phyloP scores from a whole-genome alignment of 2,113 vertebrate species.

The Callithrix jacchus region DNA sequence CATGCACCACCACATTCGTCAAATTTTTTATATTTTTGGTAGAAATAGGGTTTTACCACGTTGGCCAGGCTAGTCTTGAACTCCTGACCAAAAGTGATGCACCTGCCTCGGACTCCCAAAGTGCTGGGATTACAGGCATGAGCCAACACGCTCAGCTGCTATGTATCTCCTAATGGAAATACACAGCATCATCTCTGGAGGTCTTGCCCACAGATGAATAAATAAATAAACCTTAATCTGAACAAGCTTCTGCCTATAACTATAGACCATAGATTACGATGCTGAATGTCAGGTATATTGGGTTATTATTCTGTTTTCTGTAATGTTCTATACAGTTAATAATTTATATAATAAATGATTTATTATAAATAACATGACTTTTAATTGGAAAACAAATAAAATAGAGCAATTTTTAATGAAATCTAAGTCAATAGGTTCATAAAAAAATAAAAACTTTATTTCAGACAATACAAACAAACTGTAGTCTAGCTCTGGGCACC shows the following conservation, averaged over 20 bases:
- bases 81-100: too few relatives aligned
- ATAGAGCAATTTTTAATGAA: not conserved
- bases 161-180: not conserved
- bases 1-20: too few relatives aligned
- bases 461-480: not conserved
- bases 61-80: too few relatives aligned
- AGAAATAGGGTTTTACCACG: too few relatives aligned
- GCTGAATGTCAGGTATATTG: not conserved
- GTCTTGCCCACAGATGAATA: not conserved
- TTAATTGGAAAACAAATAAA: conserved; percentile 43
- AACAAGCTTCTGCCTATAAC: not conserved
- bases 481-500: not conserved
- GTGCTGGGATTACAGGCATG: too few relatives aligned
- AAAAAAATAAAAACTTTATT: not conserved
- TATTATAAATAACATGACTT: not conserved
- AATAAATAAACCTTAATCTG: not conserved
- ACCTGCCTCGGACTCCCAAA: too few relatives aligned
- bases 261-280: not conserved
- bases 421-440: not conserved
- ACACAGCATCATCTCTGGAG: not conserved
- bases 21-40: too few relatives aligned
- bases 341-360: not conserved
- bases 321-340: not conserved
- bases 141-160: too few relatives aligned
- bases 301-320: not conserved